phyloP scores from a whole-genome alignment of 64 coral and sea anemone species.

The Porites lutea region DNA sequence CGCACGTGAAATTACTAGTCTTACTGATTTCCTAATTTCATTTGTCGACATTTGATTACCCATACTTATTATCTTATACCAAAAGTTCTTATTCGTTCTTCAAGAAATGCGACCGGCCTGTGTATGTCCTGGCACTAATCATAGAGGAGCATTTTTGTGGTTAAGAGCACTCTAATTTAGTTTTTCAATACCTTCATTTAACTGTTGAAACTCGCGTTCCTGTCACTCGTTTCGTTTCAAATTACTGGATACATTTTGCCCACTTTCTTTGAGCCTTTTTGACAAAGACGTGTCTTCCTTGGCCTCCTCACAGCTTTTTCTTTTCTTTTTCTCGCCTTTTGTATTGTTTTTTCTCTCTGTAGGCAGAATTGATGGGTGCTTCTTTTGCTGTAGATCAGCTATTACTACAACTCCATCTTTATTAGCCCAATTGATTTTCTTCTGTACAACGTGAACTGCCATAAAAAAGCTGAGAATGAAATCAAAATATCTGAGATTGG shows the following conservation, averaged over 20 bases:
- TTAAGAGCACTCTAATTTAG: constrained; percentile 11
- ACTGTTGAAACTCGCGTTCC: constrained; percentile 13
- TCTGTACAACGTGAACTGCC: too few species aligned
- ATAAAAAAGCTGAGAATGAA: too few species aligned
- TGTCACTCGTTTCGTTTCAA: neutral
- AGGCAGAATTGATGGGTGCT: neutral
- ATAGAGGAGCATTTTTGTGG: constrained; percentile 9
- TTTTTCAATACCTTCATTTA: constrained; percentile 18
- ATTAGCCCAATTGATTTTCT: constrained; percentile 5
- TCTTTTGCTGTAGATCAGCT: neutral
- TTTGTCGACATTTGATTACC: neutral
- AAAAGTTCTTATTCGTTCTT: constrained; percentile 7
- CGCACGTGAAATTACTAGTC: neutral
- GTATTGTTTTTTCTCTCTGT: neutral
- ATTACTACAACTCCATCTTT: neutral
- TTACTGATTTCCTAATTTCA: constrained; percentile 11
- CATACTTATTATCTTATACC: neutral
- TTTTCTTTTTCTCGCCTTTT: constrained; percentile 19
- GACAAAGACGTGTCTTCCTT: constrained; percentile 8
- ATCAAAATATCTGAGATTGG: too few species aligned
- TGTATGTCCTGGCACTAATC: neutral
- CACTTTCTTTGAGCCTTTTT: neutral
- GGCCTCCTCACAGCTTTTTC: neutral
- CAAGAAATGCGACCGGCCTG: constrained; percentile 3
- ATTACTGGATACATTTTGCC: constrained; percentile 14